These are phyloP conservation scores for Asarcornis scutulata DNA, from an alignment of 2,113 vertebrate genomes.

Conservation along the genomic window DNA sequence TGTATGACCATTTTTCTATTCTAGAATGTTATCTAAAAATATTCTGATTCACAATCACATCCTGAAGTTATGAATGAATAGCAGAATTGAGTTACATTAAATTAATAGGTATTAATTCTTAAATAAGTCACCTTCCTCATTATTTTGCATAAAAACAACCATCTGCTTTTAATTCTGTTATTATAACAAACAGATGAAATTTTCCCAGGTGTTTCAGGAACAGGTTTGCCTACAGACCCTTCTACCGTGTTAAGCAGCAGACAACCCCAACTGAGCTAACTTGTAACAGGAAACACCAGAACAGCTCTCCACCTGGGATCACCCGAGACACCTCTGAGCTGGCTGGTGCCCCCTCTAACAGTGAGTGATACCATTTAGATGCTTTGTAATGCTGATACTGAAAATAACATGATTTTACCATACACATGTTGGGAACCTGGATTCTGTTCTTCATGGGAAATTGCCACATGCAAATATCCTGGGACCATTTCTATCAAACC, in stretches of 20 bases:
- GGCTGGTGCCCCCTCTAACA: neutral
- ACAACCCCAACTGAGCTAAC: accelerated
- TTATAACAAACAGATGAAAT: neutral
- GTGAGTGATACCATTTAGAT: accelerated
- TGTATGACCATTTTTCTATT: neutral
- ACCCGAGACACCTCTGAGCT: neutral
- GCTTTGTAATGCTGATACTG: neutral
- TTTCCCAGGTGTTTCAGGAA: neutral
- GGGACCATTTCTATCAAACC: neutral
- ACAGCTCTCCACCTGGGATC: neutral
- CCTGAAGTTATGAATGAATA: neutral
- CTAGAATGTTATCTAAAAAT: neutral
- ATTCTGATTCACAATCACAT: neutral
- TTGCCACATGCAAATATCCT: neutral
- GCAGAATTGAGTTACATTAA: neutral
- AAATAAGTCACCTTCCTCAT: neutral
- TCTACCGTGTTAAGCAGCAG: neutral
- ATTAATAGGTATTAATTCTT: neutral
- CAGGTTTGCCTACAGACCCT: neutral
- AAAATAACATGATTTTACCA: neutral
- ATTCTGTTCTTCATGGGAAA: neutral
- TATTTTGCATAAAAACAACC: neutral
- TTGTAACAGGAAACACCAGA: neutral
- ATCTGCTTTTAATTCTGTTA: neutral
- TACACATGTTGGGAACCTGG: accelerated